phyloP scores from a whole-genome alignment of 2,797 vertebrate genomes.

The Myotis daubentonii region DNA sequence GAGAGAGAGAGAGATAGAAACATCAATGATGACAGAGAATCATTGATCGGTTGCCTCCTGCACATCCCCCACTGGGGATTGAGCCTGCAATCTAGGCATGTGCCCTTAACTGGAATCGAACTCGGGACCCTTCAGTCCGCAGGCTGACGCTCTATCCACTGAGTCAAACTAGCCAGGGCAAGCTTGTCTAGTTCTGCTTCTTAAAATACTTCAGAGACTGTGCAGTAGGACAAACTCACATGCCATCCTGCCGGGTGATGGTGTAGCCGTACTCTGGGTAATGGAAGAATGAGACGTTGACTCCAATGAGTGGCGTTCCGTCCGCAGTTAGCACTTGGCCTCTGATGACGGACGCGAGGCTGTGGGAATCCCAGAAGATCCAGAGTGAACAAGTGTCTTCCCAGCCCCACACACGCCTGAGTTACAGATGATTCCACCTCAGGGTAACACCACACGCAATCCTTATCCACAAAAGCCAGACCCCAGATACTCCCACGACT shows the following conservation, averaged over 20 bases:
- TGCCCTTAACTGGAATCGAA: too few species aligned
- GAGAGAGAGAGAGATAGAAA: too few species aligned
- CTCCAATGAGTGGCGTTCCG: slow-evolving; percentile 97
- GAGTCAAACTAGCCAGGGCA: background rate
- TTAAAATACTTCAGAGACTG: background rate
- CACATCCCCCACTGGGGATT: too few species aligned
- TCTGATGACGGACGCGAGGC: slow-evolving; percentile 96
- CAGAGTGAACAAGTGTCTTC: slow-evolving; percentile 67
- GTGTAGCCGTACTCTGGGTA: slow-evolving; percentile 96
- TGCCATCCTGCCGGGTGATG: slow-evolving; percentile 97
- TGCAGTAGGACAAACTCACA: slow-evolving; percentile 87
- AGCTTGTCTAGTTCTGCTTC: background rate
- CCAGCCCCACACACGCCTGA: slow-evolving; percentile 63
- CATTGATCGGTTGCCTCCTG: too few species aligned
- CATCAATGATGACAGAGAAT: too few species aligned
- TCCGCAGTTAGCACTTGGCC: slow-evolving; percentile 98
- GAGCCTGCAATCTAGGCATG: too few species aligned
- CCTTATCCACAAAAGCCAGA: slow-evolving; percentile 52
- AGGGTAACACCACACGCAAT: slow-evolving; percentile 17
- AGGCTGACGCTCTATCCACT: too few species aligned
- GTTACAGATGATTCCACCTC: slow-evolving; percentile 68
- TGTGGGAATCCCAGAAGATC: slow-evolving; percentile 83
- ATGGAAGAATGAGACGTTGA: slow-evolving; percentile 97
- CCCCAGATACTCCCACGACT: slow-evolving; percentile 67
- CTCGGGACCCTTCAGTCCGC: too few species aligned